These are phyloP conservation scores for Emydocephalus ijimae DNA, from an alignment of 2,113 vertebrate genomes.

Conservation along the genomic window DNA sequence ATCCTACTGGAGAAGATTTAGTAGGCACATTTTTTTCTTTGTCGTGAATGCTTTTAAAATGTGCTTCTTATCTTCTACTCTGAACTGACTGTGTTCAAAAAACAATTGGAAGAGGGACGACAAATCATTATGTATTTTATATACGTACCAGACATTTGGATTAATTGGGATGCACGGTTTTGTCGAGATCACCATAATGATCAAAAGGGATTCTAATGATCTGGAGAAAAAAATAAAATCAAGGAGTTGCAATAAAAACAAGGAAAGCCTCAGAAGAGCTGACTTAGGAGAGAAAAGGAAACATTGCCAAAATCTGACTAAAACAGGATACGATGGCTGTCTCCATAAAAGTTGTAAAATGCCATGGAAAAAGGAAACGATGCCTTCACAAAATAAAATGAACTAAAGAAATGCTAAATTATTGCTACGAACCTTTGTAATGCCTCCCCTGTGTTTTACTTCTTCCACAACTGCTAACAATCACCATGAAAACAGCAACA, in stretches of 20 bases:
- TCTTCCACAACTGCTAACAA: not conserved
- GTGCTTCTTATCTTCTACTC: not conserved
- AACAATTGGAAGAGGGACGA: not conserved
- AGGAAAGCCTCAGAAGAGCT: not conserved
- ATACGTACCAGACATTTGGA: not conserved
- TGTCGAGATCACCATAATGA: not conserved
- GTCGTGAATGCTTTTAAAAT: not conserved
- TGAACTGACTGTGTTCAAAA: not conserved
- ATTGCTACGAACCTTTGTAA: not conserved
- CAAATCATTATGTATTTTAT: not conserved
- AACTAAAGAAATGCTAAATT: not conserved
- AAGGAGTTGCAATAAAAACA: not conserved
- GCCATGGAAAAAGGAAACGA: not conserved
- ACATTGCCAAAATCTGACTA: constrained; percentile 48
- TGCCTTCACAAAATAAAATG: not conserved
- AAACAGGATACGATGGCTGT: constrained; percentile 32
- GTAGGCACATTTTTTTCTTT: not conserved
- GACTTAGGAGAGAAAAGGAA: constrained; percentile 23
- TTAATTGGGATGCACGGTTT: fast-evolving
- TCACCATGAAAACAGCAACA: not conserved
- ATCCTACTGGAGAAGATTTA: not conserved
- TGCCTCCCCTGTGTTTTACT: not conserved
- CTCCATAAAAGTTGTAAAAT: constrained; percentile 42
- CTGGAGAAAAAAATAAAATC: not conserved
- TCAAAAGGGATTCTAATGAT: not conserved